Base-by-base conservation (phyloP, 2,113 vertebrate species). In the Myiozetetes cayanensis region DNA sequence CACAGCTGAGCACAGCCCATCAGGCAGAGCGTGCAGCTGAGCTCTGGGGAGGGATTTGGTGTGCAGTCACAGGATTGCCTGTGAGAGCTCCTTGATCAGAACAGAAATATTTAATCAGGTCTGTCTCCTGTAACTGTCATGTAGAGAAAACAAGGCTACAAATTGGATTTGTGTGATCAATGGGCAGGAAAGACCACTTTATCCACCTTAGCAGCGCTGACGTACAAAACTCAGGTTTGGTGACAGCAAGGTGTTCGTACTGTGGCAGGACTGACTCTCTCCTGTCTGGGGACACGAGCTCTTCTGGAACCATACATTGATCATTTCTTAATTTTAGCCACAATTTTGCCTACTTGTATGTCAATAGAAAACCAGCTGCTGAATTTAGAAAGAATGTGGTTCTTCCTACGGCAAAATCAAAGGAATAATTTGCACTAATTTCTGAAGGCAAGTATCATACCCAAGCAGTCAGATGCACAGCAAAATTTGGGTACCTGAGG, bases 111-210 rank as follows among this genome's bases (percentile, higher is more conserved):
- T 87, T 89, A 85, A 87, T 95, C 87, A 44, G 43, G 17, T 63
- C 87, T 90, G 59, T 88, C 93, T 93, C 75, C 71, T 73, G 58
- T 65, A 87, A 76, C 75, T 85, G 85, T 71, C 90, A 85, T 55
- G 79, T 15, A 70, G 77, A 92, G 93, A 89, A 95, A 94, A 96
- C 87, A 94, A 84, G 77, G 76, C 31, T 91, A 70, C 85, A 95
- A 53, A 93, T 78, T 83, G 93, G 80, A 89, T 96, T 95, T 96
- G 43, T 89, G 78, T 85, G 87, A 91, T 91, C 91, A 87, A 68
- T 91, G 89, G 59, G 63, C 67, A 90, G 84, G 71, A 87, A 95
- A 93, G 87, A 76, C 25, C 72, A 65, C 88, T 93, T 96, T 65
- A 96, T 92, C 77, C 78, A 82, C 81, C 81, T 76, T 37, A 70